Evolutionary conservation across 2,113 vertebrate species (phyloP).

Genomic region (Cebidichthys violaceus): DNA sequence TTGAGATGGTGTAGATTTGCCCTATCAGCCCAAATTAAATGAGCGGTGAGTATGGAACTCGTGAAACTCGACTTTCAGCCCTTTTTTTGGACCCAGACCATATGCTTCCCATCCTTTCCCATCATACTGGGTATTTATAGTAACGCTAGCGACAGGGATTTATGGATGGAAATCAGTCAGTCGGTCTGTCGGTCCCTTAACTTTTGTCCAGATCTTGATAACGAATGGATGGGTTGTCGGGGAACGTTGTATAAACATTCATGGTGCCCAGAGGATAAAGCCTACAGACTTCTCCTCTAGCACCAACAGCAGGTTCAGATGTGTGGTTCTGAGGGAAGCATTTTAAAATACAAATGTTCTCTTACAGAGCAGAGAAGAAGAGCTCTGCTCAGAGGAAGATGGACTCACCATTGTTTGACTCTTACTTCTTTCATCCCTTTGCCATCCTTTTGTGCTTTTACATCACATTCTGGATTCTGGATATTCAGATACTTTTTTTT

Average conservation of each 20-base stretch:
- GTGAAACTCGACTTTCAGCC: not conserved
- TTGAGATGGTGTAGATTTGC: slow-evolving; percentile 55
- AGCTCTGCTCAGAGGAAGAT: not conserved
- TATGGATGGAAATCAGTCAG: not conserved
- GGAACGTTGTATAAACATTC: not conserved
- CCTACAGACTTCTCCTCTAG: not conserved
- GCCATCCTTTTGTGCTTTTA: slow-evolving; percentile 6
- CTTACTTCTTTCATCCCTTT: not conserved
- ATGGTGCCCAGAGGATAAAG: not conserved
- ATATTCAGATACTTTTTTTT: slow-evolving; percentile 9
- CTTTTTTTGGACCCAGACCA: not conserved
- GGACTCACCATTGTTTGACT: not conserved
- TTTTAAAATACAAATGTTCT: not conserved
- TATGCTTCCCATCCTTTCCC: not conserved
- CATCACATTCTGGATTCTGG: slow-evolving; percentile 9
- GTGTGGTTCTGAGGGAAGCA: not conserved
- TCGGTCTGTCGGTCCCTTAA: not conserved
- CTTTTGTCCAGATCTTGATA: not conserved
- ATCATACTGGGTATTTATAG: not conserved
- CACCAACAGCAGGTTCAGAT: not conserved
- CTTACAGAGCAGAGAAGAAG: not conserved
- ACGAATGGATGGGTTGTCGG: no score
- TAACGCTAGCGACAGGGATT: not conserved
- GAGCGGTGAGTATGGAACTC: not conserved
- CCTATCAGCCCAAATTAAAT: slow-evolving; percentile 36